Evolutionary conservation across 1,140 invertebrate genomes (phyloP).

Genomic region (Panulirus ornatus): DNA sequence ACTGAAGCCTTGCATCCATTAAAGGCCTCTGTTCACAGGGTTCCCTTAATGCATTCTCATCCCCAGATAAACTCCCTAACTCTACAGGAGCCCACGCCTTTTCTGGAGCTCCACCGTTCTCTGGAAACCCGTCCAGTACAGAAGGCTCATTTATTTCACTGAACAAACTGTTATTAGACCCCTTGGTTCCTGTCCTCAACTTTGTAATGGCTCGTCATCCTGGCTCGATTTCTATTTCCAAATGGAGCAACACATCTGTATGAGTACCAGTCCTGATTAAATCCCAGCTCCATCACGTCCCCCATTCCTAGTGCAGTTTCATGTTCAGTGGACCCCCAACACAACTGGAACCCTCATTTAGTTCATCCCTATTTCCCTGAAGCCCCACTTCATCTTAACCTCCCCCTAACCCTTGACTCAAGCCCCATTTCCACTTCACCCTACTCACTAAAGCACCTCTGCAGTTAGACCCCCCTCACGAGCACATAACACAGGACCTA

Average conservation of each 20-base stretch:
- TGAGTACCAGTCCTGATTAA: neutral
- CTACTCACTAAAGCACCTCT: neutral
- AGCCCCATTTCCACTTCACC: neutral
- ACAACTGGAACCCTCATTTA: too few relatives aligned
- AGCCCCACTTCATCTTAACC: too few relatives aligned
- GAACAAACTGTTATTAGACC: too few relatives aligned
- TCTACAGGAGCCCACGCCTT: neutral
- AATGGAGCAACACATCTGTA: neutral
- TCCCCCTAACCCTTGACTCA: neutral
- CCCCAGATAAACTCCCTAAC: neutral
- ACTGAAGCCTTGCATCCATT: constrained; percentile 5
- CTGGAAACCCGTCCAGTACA: neutral
- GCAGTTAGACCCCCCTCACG: neutral
- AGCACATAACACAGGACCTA: neutral
- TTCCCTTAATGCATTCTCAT: neutral
- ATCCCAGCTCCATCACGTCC: too few relatives aligned
- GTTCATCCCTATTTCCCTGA: too few relatives aligned
- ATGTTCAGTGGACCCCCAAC: too few relatives aligned
- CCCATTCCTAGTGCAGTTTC: neutral
- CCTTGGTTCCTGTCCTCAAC: too few relatives aligned
- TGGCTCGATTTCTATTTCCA: too few relatives aligned
- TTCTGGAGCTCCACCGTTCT: too few relatives aligned
- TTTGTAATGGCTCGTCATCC: too few relatives aligned
- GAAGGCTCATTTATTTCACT: too few relatives aligned
- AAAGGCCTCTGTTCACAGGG: too few relatives aligned